phyloP scores from a whole-genome alignment of 2,888 invertebrate species.

The Parapristionchus giblindavisi region DNA sequence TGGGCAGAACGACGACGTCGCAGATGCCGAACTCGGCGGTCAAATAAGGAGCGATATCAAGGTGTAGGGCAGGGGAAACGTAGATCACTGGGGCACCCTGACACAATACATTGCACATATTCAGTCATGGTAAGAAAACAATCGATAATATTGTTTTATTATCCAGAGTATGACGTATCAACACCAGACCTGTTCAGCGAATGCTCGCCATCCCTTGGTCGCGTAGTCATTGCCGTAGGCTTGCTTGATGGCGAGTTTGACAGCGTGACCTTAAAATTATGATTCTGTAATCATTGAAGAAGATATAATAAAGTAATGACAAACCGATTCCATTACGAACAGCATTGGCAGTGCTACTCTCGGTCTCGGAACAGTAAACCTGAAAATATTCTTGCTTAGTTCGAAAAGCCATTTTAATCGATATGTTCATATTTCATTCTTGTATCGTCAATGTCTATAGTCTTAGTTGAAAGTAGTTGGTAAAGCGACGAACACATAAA shows the following conservation, averaged over 20 bases:
- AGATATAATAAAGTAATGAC: neutral
- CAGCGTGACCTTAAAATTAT: slow-evolving; percentile 49
- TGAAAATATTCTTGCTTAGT: neutral
- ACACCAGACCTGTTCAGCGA: slow-evolving; percentile 50
- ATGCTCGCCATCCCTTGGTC: slow-evolving; percentile 56
- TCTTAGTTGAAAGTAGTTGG: no score
- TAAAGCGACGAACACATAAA: no score
- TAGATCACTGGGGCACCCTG: slow-evolving; percentile 61
- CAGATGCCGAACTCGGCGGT: slow-evolving; percentile 59
- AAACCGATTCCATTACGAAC: slow-evolving; percentile 57
- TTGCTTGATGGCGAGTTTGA: slow-evolving; percentile 55
- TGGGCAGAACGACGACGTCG: slow-evolving; percentile 54
- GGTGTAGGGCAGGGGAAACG: slow-evolving; percentile 61
- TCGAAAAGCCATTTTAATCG: neutral
- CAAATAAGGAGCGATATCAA: slow-evolving; percentile 55
- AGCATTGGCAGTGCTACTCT: slow-evolving; percentile 52
- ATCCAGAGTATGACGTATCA: neutral
- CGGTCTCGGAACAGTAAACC: slow-evolving; percentile 55
- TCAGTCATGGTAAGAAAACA: no score
- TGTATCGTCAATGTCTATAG: no score
- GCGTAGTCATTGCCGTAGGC: slow-evolving; percentile 54
- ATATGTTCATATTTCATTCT: no score
- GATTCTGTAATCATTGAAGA: neutral
- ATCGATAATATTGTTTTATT: neutral
- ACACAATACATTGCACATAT: slow-evolving; percentile 33